A percentile compares a stretch with the other conserved stretches of the same genome.
Evolutionary conservation across 2,113 vertebrate genomes (phyloP).

Genomic region (Rana temporaria): DNA sequence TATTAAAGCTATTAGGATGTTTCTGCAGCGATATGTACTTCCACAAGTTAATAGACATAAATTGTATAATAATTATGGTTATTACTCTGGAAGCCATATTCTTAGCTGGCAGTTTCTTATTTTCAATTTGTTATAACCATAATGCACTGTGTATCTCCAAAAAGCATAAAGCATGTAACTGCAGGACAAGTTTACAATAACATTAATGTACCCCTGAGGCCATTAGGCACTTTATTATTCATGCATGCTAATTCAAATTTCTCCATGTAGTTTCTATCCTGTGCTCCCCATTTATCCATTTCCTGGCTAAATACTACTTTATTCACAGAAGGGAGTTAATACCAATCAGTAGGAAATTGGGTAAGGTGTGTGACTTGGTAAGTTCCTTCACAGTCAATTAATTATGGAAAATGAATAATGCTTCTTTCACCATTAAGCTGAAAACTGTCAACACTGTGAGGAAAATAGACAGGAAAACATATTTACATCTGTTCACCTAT

Average conservation of each 20-base stretch:
- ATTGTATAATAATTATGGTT: not conserved
- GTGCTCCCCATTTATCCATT: constrained; percentile 31
- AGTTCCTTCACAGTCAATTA: constrained; percentile 51
- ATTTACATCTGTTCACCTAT: not conserved
- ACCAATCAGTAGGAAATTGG: constrained; percentile 40
- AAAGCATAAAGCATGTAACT: not conserved
- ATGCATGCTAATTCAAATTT: constrained; percentile 44
- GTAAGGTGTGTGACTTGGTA: constrained; percentile 37
- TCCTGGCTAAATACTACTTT: constrained; percentile 18
- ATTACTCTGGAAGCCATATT: not conserved
- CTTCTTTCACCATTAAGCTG: constrained; percentile 37
- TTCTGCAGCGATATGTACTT: too few species aligned
- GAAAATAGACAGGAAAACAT: not conserved
- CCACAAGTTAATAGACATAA: not conserved
- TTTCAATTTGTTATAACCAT: constrained; percentile 6
- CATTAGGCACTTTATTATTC: constrained; percentile 40
- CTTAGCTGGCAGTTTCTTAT: not conserved
- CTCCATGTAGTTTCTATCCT: constrained; percentile 38
- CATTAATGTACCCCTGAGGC: constrained; percentile 43
- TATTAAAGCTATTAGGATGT: not conserved
- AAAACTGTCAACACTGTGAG: constrained; percentile 14
- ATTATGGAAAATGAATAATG: constrained; percentile 43
- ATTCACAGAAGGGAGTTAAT: constrained; percentile 48
- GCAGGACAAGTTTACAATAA: constrained; percentile 35
- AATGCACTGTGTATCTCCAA: not conserved